Evolutionary conservation across 2,113 vertebrate species (phyloP), one percentile per base, ranked within the genome.

Genomic region (Callorhinus ursinus): DNA sequence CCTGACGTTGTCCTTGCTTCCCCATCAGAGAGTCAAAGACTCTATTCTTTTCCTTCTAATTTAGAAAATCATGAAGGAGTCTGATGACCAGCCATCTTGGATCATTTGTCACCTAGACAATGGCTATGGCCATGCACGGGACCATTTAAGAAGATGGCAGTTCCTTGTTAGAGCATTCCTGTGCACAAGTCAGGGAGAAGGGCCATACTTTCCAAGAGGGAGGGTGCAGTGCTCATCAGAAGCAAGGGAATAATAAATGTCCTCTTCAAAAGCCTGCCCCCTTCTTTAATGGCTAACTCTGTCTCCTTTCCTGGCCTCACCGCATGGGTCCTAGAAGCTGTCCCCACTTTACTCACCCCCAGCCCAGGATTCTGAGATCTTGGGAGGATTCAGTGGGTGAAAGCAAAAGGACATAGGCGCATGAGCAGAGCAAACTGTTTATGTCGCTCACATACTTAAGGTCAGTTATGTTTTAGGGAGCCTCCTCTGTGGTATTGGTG

Each of bases 1-100:
- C n/a, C 53, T 88, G 83, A 72, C 13, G 4, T 93, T 95, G 89
- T 59, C 71, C 71, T 94, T 10, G 6, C 24, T 61, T 88, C 83
- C 57, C 76, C 51, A 18, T 26, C 15, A 83, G 69, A 92, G 49
- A 90, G 65, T 63, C 79, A 22, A 49, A 89, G 69, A 67, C 22
- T 74, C 77, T 61, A 2, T 86, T 97, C 31, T 71, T 57, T 96
- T 59, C 42, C 55, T 93, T 76, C n/a, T 90, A 51, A 83, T 72
- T 92, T 89, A 84, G 74, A 86, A 87, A 86, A 46, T 74, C 88
- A 51, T 22, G 26, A 86, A 79, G 59, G 28, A 81, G 4, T 28
- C 67, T 46, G 57, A 85, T 51, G 74, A 59, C 13, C 19, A 4
- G 46, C 53, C 28, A 21, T 86, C 33, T 71, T 71, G 15, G 49